These are phyloP conservation scores for Protobothrops mucrosquamatus DNA, from an alignment of 2,113 vertebrate species.

Conservation along the genomic window DNA sequence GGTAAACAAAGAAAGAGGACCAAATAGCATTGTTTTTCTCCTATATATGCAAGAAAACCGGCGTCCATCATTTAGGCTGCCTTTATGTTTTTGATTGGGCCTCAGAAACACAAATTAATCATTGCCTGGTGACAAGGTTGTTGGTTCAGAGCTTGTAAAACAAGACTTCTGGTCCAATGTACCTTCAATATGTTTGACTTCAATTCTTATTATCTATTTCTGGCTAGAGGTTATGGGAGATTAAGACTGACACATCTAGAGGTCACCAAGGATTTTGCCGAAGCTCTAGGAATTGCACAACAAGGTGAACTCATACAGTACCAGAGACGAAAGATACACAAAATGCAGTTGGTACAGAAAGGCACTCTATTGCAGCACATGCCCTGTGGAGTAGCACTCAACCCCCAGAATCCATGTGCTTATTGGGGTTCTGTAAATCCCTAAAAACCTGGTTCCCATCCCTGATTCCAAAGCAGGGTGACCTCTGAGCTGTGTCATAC, in stretches of 20 bases:
- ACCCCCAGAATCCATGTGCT: neutral
- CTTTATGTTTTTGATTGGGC: neutral
- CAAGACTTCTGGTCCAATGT: neutral
- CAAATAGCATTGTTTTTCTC: conserved; percentile 36
- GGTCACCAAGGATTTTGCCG: neutral
- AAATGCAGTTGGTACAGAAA: neutral
- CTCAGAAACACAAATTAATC: neutral
- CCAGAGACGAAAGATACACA: neutral
- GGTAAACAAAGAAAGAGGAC: neutral
- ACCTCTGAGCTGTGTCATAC: neutral
- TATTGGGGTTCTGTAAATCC: neutral
- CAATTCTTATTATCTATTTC: neutral
- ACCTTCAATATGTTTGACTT: neutral
- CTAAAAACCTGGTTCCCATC: neutral
- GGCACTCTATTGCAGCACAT: neutral
- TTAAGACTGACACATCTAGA: neutral
- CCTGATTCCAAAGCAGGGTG: neutral
- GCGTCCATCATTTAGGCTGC: neutral
- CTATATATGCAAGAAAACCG: rapidly evolving
- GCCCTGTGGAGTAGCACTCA: neutral
- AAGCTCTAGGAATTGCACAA: neutral
- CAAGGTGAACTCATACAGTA: neutral
- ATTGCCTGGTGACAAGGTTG: neutral
- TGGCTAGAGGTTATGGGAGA: neutral
- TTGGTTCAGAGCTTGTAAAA: neutral